Conservation (phyloP, 2,888 invertebrate species). For the Syrista parreyssii region DNA sequence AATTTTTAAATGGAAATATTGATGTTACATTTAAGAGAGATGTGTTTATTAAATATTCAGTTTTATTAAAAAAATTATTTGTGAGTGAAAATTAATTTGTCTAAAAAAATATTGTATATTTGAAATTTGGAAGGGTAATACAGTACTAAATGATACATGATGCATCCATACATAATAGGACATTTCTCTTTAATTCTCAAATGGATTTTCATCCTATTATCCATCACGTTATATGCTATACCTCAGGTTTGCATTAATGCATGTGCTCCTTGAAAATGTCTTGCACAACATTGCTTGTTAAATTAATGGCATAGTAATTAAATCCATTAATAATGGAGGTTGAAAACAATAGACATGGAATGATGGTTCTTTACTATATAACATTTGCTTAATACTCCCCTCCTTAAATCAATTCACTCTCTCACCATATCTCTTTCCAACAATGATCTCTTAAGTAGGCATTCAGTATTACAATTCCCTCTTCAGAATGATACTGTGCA, state of each 20-base stretch:
- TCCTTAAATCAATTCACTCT: not conserved
- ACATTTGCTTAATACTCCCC: not conserved
- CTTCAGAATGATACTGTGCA: not conserved
- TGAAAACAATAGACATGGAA: not conserved
- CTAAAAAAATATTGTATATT: not conserved
- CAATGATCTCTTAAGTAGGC: not conserved
- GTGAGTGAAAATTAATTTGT: not conserved
- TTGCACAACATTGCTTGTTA: not conserved
- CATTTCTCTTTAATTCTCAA: not conserved
- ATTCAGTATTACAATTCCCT: not conserved
- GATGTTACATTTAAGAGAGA: conserved; percentile 2
- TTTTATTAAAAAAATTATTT: no score
- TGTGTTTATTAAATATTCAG: not conserved
- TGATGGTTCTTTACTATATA: not conserved
- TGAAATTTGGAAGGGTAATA: not conserved
- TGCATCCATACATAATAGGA: not conserved
- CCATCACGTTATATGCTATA: not conserved
- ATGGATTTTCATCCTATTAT: not conserved
- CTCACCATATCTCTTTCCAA: not conserved
- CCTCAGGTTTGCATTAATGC: not conserved
- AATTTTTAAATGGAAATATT: conserved; percentile 4
- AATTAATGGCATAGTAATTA: not conserved
- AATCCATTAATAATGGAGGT: not conserved
- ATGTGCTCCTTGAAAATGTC: not conserved
- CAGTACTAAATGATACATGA: not conserved